A percentile compares a stretch with the other conserved stretches of the same genome.
Conservation (phyloP, 92 coral and sea anemone genomes). For the Actinernus sp. region DNA sequence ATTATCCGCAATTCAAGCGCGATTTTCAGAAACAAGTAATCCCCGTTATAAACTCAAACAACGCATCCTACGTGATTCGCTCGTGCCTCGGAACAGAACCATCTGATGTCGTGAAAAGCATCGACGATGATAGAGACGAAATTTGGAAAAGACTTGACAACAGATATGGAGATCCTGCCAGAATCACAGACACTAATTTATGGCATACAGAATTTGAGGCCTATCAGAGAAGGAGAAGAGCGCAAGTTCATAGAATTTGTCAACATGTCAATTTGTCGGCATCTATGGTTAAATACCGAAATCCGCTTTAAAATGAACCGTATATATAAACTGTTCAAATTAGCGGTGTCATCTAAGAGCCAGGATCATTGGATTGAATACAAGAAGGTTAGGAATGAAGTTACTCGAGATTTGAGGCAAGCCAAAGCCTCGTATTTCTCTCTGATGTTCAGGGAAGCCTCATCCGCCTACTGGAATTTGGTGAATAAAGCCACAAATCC, state of each 20-base stretch:
- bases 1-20: slow-evolving; percentile 49
- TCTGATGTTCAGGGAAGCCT: no score
- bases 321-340: no score
- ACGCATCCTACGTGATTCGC: slow-evolving; percentile 39
- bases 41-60: slow-evolving; percentile 14
- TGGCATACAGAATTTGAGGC: background rate
- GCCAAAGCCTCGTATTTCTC: no score
- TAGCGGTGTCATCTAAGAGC: no score
- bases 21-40: slow-evolving; percentile 54
- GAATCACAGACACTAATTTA: slow-evolving; percentile 52
- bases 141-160: slow-evolving; percentile 64
- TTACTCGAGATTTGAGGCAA: no score
- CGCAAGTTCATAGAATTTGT: slow-evolving; percentile 23
- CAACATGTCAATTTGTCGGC: slow-evolving; percentile 20
- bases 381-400: no score
- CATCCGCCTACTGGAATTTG: no score
- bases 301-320: no score
- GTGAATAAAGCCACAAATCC: no score
- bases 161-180: slow-evolving; percentile 68
- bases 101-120: slow-evolving; percentile 26
- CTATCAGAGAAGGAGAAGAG: slow-evolving; percentile 24
- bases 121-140: slow-evolving; percentile 47
- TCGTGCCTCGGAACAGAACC: slow-evolving; percentile 51
- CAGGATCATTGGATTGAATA: no score
- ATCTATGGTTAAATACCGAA: no score